Conservation (phyloP, 2,797 vertebrate genomes). For the Ciconia nigra region DNA sequence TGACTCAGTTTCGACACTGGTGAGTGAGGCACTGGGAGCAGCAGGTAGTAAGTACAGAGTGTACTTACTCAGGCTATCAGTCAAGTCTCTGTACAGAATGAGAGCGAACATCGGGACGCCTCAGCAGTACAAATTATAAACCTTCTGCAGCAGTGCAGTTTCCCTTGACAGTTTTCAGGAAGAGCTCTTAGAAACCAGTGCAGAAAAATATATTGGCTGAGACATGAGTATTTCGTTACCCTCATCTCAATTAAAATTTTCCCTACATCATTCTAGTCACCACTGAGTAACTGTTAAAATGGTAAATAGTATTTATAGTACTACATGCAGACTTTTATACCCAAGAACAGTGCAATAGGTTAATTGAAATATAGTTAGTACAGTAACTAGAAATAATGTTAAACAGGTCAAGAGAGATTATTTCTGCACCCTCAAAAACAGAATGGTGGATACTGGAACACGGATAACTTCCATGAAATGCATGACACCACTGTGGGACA, state of each 20-base stretch:
- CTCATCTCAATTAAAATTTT: neutral
- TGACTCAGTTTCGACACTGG: neutral
- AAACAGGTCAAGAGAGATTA: neutral
- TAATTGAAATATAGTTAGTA: neutral
- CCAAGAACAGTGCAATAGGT: neutral
- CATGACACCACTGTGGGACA: neutral
- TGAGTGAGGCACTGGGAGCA: neutral
- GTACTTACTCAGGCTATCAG: neutral
- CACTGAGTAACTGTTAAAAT: neutral
- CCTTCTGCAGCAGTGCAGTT: neutral
- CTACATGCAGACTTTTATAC: neutral
- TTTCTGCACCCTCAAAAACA: neutral
- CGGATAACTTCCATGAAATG: neutral
- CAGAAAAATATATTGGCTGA: neutral
- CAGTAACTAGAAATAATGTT: neutral
- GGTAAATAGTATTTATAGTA: neutral
- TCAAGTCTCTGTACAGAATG: too few relatives aligned
- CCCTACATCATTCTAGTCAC: neutral
- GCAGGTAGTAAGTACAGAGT: neutral
- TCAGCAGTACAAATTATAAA: neutral
- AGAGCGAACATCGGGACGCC: accelerated
- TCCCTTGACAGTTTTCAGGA: neutral
- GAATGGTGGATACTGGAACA: too few relatives aligned
- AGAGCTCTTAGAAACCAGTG: neutral
- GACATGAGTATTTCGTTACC: neutral